Evolutionary conservation across 2,113 vertebrate genomes (phyloP), one percentile per base, ranked within the genome.

Genomic region (Dunckerocampus dactyliophorus): DNA sequence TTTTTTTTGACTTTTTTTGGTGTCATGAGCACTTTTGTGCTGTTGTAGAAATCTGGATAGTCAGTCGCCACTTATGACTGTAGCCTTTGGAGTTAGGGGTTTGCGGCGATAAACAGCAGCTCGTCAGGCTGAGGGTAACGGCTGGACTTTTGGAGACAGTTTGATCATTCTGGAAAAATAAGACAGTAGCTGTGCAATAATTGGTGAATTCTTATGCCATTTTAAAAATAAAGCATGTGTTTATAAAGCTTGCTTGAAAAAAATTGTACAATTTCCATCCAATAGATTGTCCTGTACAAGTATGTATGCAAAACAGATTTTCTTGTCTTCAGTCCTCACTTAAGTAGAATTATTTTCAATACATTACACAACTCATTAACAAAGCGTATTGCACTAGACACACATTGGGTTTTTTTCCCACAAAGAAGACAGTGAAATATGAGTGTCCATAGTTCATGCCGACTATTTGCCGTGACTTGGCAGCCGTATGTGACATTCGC

Each of bases 401-500:
- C 21, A 10, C 46, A 62, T 56, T 69, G 54, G 65, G 68, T 78
- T 77, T 76, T 80, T 65, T 77, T 77, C 56, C 49, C 74, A 59
- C 34, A 65, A 19, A 22, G 20, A 39, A 47, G 2, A 43, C 19
- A 45, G 73, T 83, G 83, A 83, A 85, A 85, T 77, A 75, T 74
- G 83, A 84, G 82, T 63, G 55, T 75, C 69, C 70, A 84, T 69
- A 77, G 82, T 79, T 68, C 70, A 80, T 63, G 67, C 65, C 67
- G 71, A 79, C 68, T 86, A 72, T 76, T 84, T 87, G 82, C 80
- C 74, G 48, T 77, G 78, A 81, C 84, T 82, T 85, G 82, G 79
- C 82, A 82, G 83, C 77, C 59, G 39, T 58, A 74, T 79, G 82
- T 82, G 82, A 89, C 85, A 89, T 87, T 84, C 80, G 84, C 71